Conservation (phyloP, 1,140 invertebrate species). For the Bicyclus anynana region DNA sequence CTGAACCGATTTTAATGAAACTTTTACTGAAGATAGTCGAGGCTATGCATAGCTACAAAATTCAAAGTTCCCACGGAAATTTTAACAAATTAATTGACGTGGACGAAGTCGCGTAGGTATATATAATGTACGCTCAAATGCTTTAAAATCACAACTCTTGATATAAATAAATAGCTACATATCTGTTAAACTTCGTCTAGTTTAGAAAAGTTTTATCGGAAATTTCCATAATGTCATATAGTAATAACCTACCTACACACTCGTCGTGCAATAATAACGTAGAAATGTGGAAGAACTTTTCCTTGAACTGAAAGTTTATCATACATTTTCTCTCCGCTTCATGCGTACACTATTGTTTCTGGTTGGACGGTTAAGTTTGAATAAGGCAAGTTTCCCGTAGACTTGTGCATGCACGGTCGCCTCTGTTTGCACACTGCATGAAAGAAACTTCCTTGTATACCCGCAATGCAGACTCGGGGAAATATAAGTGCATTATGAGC, state of each 20-base stretch:
- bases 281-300: background rate
- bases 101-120: no score
- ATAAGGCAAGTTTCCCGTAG: slow-evolving; percentile 9
- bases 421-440: background rate
- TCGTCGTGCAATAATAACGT: background rate
- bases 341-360: slow-evolving; percentile 14
- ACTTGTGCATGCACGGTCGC: slow-evolving; percentile 3
- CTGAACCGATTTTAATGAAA: no score
- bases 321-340: slow-evolving; percentile 9
- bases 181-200: no score
- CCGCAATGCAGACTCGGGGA: background rate
- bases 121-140: no score
- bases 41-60: no score
- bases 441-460: background rate
- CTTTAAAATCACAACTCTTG: no score
- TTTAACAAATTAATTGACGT: no score
- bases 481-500: background rate
- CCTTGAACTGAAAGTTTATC: slow-evolving; percentile 2
- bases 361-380: slow-evolving; percentile 27
- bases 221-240: background rate
- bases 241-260: background rate
- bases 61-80: no score
- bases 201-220: background rate
- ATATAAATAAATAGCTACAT: no score
- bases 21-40: no score